Evolutionary conservation across 2,797 vertebrate species (phyloP), one percentile per base, ranked within the genome.

Genomic region (Scarus forsteni): DNA sequence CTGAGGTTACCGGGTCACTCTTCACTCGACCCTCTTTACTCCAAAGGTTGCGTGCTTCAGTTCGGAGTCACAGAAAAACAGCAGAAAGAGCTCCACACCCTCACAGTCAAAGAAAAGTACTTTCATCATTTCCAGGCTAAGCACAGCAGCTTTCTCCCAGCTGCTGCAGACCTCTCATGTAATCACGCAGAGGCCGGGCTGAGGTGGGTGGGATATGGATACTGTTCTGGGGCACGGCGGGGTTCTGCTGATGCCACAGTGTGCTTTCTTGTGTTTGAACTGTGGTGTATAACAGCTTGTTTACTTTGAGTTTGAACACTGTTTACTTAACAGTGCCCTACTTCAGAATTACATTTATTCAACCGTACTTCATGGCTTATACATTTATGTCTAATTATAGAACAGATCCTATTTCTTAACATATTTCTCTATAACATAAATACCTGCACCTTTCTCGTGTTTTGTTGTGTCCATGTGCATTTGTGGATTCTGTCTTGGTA

Each of bases 41-140:
- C 40, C 45, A 52, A 59, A 56, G 62, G 27, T 15, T 50, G 51
- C 27, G 27, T 48, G 42, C 6, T 1, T 48, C 19, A 75, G 46
- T 64, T 60, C 57, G 35, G 51, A 60, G 70, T 73, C 18, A 49
- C 16, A 39, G 35, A 61, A 66, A 16, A 16, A 46, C 15, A 65
- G 60, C 10, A 18, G 52, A 16, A 13, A 60, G 36, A 70, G 55
- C 55, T 72, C 80, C 64, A 85, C 58, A 85, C 66, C 44, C 48
- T 54, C 2, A 2, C 16, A 57, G 60, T 74, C 61, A 70, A 66
- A 70, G 54, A 62, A 55, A 43, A 52, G 19, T 5, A 46, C 74
- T 80, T 78, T 77, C 57, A 75, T 84, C 70, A 67, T 56, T 80
- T 76, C 56, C 66, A 49, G 54, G 55, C 42, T 52, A 52, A 69